Conservation (phyloP, 2,888 invertebrate genomes). For the Ceraclea dissimilis region DNA sequence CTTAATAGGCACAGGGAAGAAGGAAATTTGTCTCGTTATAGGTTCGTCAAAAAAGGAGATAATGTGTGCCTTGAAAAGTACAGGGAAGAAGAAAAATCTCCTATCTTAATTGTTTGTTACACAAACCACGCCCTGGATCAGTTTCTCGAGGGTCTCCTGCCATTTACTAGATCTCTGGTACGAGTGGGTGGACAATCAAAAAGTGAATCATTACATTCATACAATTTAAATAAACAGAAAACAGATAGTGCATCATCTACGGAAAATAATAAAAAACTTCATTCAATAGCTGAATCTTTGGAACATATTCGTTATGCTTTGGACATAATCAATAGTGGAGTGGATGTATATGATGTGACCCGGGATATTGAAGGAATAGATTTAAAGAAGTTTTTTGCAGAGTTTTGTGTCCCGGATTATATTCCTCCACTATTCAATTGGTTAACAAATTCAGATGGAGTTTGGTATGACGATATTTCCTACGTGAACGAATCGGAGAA, state of each 20-base stretch:
- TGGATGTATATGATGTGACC: not conserved
- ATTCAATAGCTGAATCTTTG: too few species aligned
- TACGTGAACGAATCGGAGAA: too few species aligned
- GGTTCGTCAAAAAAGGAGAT: too few species aligned
- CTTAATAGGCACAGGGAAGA: too few species aligned
- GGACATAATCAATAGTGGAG: conserved; percentile 3
- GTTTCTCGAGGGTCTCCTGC: conserved; percentile 64
- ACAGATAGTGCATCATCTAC: too few species aligned
- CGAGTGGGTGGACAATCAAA: conserved; percentile 65
- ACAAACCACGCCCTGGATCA: conserved; percentile 86
- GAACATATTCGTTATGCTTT: too few species aligned
- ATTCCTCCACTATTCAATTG: conserved; percentile 8
- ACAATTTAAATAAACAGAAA: conserved; percentile 39
- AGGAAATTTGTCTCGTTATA: too few species aligned
- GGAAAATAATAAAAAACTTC: too few species aligned
- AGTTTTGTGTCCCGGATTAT: not conserved
- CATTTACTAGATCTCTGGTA: conserved; percentile 52
- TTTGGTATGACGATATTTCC: too few species aligned
- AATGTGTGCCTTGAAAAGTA: not conserved
- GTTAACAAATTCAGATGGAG: conserved; percentile 10
- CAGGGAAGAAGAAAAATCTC: conserved; percentile 1
- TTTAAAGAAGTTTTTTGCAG: conserved; percentile 17
- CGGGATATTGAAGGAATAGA: not conserved
- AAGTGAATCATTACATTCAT: conserved; percentile 46
- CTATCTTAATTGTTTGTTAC: conserved; percentile 69